phyloP scores from a whole-genome alignment of 2,113 vertebrate genomes.

The Prolemur simus region DNA sequence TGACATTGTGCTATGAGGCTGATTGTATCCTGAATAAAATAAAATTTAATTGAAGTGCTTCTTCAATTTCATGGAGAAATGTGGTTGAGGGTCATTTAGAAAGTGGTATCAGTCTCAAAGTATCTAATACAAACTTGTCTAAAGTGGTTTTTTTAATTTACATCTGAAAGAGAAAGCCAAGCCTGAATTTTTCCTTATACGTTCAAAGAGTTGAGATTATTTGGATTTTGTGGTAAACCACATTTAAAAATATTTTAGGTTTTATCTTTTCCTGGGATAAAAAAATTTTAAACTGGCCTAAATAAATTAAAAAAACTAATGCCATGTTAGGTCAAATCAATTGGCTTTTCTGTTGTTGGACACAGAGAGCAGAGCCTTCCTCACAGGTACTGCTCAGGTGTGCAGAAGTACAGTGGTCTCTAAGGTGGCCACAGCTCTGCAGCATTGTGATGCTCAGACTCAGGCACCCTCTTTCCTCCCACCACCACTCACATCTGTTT shows the following conservation, averaged over 20 bases:
- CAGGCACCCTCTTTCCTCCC: background rate
- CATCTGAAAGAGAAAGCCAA: conserved; percentile 10
- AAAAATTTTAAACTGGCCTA: background rate
- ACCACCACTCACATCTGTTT: background rate
- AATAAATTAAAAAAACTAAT: background rate
- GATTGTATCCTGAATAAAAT: background rate
- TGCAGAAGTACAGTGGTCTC: background rate
- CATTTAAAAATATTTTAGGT: background rate
- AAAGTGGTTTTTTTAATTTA: background rate
- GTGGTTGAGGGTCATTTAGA: background rate
- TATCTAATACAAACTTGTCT: background rate
- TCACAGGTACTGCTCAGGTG: background rate
- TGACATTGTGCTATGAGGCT: background rate
- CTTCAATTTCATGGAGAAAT: background rate
- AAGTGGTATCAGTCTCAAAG: background rate
- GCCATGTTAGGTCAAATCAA: background rate
- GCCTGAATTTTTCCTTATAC: background rate
- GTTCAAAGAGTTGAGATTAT: background rate
- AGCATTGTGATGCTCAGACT: too few relatives aligned
- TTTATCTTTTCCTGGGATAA: background rate
- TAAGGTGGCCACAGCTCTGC: background rate
- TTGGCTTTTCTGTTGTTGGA: background rate
- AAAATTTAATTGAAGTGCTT: background rate
- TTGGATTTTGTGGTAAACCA: background rate
- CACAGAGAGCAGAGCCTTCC: background rate